These are phyloP conservation scores for Lepidurus arcticus DNA, from an alignment of 1,140 invertebrate genomes.

Conservation along the genomic window DNA sequence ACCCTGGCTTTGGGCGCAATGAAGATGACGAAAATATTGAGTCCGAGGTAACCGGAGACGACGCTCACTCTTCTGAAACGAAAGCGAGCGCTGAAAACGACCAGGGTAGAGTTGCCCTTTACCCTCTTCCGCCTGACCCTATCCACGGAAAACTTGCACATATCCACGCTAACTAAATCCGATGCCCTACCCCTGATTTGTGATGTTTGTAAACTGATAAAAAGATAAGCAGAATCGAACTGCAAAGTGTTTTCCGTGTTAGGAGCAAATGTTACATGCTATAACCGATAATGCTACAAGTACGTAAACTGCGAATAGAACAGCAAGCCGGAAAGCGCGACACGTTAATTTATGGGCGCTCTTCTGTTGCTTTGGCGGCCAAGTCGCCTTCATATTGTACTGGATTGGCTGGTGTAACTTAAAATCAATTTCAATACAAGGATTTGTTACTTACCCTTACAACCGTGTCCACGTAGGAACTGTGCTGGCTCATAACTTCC, in stretches of 20 bases:
- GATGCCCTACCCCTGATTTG: not conserved
- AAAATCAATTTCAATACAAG: constrained; percentile 6
- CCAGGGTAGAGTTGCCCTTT: not conserved
- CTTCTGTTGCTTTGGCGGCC: not conserved
- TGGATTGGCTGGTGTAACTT: not conserved
- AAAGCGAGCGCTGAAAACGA: not conserved
- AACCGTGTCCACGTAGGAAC: constrained; percentile 64
- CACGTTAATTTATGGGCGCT: no score
- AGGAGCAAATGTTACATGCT: no score
- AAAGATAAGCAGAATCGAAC: no score
- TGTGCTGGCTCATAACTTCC: constrained; percentile 93
- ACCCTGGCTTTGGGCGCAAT: not conserved
- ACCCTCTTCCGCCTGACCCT: constrained; percentile 25
- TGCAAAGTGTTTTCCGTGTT: no score
- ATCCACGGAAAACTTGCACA: constrained; percentile 21
- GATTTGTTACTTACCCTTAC: constrained; percentile 44
- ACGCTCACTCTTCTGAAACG: not conserved
- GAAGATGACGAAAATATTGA: not conserved
- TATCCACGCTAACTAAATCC: not conserved
- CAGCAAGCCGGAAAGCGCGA: no score
- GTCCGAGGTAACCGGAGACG: not conserved
- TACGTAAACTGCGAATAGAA: no score
- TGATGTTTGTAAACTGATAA: no score
- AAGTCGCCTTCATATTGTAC: not conserved
- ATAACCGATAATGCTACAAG: no score